phyloP scores from a whole-genome alignment of 2,113 vertebrate species.

The Cepphus grylle region DNA sequence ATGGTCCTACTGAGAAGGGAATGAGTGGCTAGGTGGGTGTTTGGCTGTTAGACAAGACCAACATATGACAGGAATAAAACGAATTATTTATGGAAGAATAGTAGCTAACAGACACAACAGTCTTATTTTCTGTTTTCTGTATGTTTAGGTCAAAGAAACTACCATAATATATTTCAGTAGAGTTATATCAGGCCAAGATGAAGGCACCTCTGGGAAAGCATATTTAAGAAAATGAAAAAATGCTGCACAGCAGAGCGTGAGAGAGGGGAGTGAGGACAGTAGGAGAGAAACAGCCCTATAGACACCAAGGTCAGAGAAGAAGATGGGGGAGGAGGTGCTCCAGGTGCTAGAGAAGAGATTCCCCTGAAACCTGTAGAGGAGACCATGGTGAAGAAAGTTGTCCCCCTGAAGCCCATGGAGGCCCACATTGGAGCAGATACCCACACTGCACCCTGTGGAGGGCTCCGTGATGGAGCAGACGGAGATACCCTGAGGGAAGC shows the following conservation, averaged over 20 bases:
- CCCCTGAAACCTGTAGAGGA: too few species aligned
- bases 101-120: background rate
- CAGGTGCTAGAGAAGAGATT: background rate
- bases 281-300: background rate
- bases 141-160: background rate
- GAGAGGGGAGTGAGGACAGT: background rate
- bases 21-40: background rate
- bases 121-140: background rate
- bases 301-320: too few species aligned
- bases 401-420: background rate
- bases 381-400: background rate
- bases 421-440: accelerated
- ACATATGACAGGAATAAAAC: background rate
- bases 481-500: background rate
- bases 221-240: background rate
- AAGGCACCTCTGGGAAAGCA: background rate
- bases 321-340: background rate
- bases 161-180: background rate
- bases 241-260: background rate
- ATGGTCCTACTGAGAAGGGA: background rate
- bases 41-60: background rate
- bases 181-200: background rate
- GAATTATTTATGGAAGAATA: background rate
- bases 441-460: background rate
- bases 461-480: background rate